These are phyloP conservation scores for Typhlichthys subterraneus DNA, from an alignment of 2,797 vertebrate species.

Conservation along the genomic window DNA sequence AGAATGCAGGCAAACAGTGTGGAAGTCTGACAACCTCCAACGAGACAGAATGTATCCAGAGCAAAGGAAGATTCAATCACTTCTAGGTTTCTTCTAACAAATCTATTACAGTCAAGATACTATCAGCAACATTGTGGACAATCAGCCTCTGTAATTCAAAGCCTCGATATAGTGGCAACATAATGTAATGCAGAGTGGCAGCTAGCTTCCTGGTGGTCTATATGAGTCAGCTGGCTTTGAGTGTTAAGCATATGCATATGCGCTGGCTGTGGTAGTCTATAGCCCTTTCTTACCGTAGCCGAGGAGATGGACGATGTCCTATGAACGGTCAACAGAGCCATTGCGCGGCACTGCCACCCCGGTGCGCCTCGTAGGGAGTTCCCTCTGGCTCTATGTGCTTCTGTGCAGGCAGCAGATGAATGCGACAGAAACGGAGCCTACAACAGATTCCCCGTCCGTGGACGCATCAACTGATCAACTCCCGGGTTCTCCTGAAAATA, in stretches of 20 bases:
- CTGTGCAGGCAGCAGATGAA: not conserved
- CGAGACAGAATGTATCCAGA: conserved; percentile 11
- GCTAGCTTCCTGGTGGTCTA: not conserved
- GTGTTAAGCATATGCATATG: not conserved
- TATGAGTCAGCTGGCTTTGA: conserved; percentile 8
- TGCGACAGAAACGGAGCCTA: conserved; percentile 43
- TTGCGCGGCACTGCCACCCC: conserved; percentile 39
- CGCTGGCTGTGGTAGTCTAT: not conserved
- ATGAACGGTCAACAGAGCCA: conserved; percentile 81
- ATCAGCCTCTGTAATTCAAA: conserved; percentile 14
- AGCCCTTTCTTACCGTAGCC: conserved; percentile 65
- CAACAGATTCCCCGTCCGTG: conserved; percentile 36
- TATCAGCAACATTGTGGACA: conserved; percentile 16
- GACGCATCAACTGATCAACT: not conserved
- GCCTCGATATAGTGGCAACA: conserved; percentile 2
- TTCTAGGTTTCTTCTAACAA: conserved; percentile 8
- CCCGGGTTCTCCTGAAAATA: conserved; percentile 35
- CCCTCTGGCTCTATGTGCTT: no score
- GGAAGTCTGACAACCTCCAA: conserved; percentile 27
- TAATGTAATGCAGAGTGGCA: not conserved
- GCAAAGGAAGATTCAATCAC: conserved; percentile 24
- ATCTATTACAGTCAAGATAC: conserved; percentile 4
- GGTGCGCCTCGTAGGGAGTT: not conserved
- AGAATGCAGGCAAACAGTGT: conserved; percentile 18
- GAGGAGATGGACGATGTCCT: conserved; percentile 71